Evolutionary conservation across 2,113 vertebrate species (phyloP), one percentile per base, ranked within the genome.

Genomic region (Callorhinus ursinus): DNA sequence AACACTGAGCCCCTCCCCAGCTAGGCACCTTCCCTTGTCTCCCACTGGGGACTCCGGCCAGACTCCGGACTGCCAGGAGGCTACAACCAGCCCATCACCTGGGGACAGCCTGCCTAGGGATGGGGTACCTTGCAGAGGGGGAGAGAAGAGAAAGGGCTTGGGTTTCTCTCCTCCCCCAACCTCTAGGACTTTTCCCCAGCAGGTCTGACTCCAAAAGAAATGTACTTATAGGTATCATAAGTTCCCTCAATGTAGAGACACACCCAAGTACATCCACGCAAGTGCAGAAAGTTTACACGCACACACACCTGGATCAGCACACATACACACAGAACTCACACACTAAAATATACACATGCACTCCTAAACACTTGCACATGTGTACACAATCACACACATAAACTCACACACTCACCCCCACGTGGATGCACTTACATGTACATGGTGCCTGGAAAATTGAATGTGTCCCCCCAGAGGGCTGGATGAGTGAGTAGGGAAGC

Each of bases 151-250:
- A 39, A n/a, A 46, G 22, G 89, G 14, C 65, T 94, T 6, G 1
- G 21, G 22, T 36, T 76, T 59, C 72, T 97, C 86, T 82, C 42
- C 15, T 53, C 46, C 16, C 28, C 21, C 53, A 42, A 36, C 39
- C 71, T 33, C 82, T 55, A 86, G 82, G 82, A 39, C 87, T 88
- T 67, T 26, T 19, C 14, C 49, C 79, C 7, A 16, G 79, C 49
- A 90, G 59, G 84, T 16, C 92, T 81, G 90, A 81, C 69, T 61
- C 84, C n/a, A 55, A 72, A 77, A 95, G 51, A 74, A 91, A 42
- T 18, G 13, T 6, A 85, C 76, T 22, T n/a, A 72, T 21, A 19
- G 81, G 26, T 22, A 42, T 74, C 49, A 49, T 72, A 19, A 7
- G 36, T 63, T 67, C n/a, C 46, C 26, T 12, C 81, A 42, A 3